Percentiles rank a stretch among this genome's conserved stretches.
Conservation (phyloP, 1,140 invertebrate genomes). For the Notospermus geniculatus region DNA sequence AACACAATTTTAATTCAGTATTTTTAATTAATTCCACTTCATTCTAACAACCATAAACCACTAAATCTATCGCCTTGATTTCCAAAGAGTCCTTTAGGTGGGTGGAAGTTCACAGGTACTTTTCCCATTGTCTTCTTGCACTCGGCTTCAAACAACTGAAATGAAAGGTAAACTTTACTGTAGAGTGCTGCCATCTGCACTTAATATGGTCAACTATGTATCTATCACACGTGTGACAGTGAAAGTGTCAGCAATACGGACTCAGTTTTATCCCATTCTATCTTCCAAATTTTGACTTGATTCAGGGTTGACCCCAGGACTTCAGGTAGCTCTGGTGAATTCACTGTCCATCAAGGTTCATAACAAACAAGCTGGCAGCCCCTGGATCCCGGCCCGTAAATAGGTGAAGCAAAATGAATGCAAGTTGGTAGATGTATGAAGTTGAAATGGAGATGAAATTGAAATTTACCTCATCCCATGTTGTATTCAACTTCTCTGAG, state of each 20-base stretch:
- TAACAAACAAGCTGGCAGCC: too few species aligned
- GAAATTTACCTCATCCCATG: slow-evolving; percentile 24
- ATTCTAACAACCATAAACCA: slow-evolving; percentile 3
- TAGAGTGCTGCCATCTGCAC: too few species aligned
- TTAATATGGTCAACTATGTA: too few species aligned
- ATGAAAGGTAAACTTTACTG: slow-evolving; percentile 21
- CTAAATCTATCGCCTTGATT: slow-evolving; percentile 9
- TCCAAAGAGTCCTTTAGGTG: slow-evolving; percentile 48
- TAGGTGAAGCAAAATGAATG: too few species aligned
- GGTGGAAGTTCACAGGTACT: slow-evolving; percentile 65
- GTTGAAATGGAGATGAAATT: not conserved
- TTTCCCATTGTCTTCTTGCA: slow-evolving; percentile 63
- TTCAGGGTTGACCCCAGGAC: not conserved
- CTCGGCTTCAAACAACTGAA: slow-evolving; percentile 65
- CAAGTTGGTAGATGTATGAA: too few species aligned
- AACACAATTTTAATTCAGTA: too few species aligned
- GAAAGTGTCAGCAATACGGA: too few species aligned
- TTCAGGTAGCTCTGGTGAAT: not conserved
- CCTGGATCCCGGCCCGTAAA: too few species aligned
- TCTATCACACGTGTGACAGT: too few species aligned
- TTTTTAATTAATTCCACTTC: not conserved
- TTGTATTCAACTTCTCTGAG: slow-evolving; percentile 60
- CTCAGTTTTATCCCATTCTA: too few species aligned
- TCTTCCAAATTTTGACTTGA: too few species aligned
- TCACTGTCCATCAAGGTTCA: too few species aligned